Evolutionary conservation across 2,888 invertebrate genomes (phyloP).

Genomic region (Drosophila anomelani): DNA sequence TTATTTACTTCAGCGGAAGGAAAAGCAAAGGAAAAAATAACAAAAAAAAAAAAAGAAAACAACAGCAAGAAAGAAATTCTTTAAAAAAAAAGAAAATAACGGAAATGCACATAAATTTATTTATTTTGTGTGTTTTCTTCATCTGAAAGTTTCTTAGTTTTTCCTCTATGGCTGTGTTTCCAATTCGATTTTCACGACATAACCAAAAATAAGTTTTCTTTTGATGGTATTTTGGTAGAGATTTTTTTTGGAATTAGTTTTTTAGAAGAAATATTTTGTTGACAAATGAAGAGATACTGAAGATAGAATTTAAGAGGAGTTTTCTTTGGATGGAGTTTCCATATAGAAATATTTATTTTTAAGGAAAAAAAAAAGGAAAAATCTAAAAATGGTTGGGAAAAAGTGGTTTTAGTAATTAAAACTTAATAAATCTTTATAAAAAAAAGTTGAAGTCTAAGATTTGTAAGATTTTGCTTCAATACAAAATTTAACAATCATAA

Average conservation of each 20-base stretch:
- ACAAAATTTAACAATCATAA: not conserved
- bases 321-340: not conserved
- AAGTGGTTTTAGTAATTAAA: not conserved
- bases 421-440: not conserved
- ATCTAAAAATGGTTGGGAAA: not conserved
- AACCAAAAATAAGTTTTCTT: conserved; percentile 26
- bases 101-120: conserved; percentile 84
- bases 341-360: no score
- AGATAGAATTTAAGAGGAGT: not conserved
- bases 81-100: conserved; percentile 51
- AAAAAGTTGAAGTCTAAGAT: not conserved
- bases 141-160: conserved; percentile 55
- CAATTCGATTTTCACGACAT: conserved; percentile 27
- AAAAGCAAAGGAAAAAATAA: conserved; percentile 56
- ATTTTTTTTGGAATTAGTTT: not conserved
- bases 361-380: no score
- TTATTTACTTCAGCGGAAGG: conserved; percentile 83
- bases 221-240: conserved; percentile 3
- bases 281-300: conserved; percentile 1
- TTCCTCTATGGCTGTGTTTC: conserved; percentile 3
- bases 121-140: conserved; percentile 53
- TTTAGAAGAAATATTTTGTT: not conserved
- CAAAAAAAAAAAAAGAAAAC: conserved; percentile 39
- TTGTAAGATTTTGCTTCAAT: not conserved
- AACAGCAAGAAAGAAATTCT: conserved; percentile 48